Conservation (phyloP, 1,140 invertebrate genomes). For the Rhopalosiphum padi region DNA sequence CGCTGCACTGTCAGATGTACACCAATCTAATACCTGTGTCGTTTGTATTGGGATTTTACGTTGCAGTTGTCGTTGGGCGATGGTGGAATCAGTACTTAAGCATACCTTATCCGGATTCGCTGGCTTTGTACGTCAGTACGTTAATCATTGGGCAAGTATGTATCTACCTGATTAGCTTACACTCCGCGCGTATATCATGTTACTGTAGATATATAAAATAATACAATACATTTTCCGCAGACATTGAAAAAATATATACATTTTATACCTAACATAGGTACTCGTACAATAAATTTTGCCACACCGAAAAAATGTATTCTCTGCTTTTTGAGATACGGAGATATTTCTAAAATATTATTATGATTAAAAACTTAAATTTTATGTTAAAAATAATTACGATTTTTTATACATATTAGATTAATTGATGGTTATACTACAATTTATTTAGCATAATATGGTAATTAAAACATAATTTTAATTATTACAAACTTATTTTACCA, state of each 20-base stretch:
- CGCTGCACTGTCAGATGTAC: slow-evolving; percentile 60
- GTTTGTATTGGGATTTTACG: slow-evolving; percentile 84
- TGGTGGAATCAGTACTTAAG: slow-evolving; percentile 67
- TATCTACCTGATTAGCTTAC: background rate
- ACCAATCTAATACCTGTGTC: slow-evolving; percentile 66
- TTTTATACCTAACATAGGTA: background rate
- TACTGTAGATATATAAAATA: background rate
- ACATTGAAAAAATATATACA: background rate
- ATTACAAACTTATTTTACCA: background rate
- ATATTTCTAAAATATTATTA: too few relatives aligned
- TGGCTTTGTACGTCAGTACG: slow-evolving; percentile 65
- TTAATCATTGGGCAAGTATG: slow-evolving; percentile 65
- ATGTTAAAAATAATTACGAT: background rate
- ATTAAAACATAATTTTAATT: background rate
- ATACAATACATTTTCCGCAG: background rate
- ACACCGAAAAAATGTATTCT: background rate
- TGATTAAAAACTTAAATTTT: too few relatives aligned
- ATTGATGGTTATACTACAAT: background rate
- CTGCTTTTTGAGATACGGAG: background rate
- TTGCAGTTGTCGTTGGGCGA: slow-evolving; percentile 66
- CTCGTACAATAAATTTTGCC: background rate
- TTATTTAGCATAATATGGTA: background rate
- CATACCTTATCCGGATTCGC: slow-evolving; percentile 65
- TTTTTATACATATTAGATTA: too few relatives aligned
- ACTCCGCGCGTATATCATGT: background rate